phyloP scores from a whole-genome alignment of 2,888 invertebrate species.

The Leucophora obtusa region DNA sequence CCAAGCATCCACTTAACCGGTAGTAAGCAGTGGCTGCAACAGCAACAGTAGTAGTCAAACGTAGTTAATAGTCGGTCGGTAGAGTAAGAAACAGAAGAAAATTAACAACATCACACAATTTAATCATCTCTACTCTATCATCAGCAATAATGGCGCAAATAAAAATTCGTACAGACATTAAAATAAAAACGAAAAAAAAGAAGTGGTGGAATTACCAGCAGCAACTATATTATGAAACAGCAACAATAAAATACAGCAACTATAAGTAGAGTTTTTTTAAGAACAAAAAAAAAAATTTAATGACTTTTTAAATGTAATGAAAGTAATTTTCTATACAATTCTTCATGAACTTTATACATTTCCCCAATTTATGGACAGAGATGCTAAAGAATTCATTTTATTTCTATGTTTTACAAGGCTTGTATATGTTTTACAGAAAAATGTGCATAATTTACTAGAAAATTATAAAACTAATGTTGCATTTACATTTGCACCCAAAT shows the following conservation, averaged over 20 bases:
- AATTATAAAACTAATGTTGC: too few relatives aligned
- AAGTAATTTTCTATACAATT: constrained; percentile 69
- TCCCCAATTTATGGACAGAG: background rate
- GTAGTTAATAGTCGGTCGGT: background rate
- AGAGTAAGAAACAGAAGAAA: background rate
- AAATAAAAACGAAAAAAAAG: background rate
- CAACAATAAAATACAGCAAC: background rate
- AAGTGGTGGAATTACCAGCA: constrained; percentile 2
- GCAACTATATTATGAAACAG: background rate
- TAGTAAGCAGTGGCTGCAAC: background rate
- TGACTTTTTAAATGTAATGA: constrained; percentile 73
- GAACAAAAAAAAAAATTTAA: constrained; percentile 65
- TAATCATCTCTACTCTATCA: constrained; percentile 2
- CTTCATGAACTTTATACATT: constrained; percentile 38
- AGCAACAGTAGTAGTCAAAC: background rate
- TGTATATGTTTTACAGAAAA: too few relatives aligned
- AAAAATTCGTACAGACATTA: constrained; percentile 5
- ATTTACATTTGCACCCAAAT: too few relatives aligned
- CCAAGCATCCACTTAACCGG: constrained; percentile 32
- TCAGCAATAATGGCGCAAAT: background rate
- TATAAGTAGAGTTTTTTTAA: background rate
- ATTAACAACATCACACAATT: background rate
- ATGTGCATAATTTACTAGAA: too few relatives aligned
- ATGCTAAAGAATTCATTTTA: too few relatives aligned
- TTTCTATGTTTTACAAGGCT: too few relatives aligned